Conservation (phyloP, 2,888 invertebrate species). For the Leucophenga montana region DNA sequence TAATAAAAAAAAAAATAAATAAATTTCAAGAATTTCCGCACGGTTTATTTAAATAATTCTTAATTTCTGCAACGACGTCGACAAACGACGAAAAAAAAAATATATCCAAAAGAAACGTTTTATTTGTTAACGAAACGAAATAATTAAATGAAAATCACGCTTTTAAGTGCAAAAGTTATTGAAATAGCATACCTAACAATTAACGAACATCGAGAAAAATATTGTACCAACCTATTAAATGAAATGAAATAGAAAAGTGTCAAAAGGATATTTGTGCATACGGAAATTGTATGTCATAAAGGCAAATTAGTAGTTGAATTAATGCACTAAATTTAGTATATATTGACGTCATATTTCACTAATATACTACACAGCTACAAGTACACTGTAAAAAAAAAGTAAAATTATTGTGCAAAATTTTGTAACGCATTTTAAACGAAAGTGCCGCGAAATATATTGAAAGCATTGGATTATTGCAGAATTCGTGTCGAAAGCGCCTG, state of each 20-base stretch:
- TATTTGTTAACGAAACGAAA: no score
- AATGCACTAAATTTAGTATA: constrained; percentile 41
- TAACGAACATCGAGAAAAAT: constrained; percentile 3
- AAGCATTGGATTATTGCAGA: background rate
- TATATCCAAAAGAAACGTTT: no score
- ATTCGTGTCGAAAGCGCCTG: background rate
- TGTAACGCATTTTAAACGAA: background rate
- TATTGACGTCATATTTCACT: constrained; percentile 55
- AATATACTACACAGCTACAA: background rate
- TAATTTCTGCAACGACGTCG: no score
- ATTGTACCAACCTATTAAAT: background rate
- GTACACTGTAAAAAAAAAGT: constrained; percentile 55
- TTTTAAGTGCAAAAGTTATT: background rate
- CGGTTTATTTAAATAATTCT: no score
- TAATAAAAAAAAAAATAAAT: constrained; percentile 30
- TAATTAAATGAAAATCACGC: background rate
- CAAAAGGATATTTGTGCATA: constrained; percentile 28
- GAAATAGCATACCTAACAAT: background rate
- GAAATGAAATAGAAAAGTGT: background rate
- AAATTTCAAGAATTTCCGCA: background rate
- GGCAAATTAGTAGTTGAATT: constrained; percentile 31
- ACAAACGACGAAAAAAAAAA: no score
- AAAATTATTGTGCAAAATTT: constrained; percentile 27
- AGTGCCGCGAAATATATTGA: background rate
- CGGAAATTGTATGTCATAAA: background rate